Base-by-base conservation (phyloP, 2,113 vertebrate species). In the Corynorhinus townsendii region DNA sequence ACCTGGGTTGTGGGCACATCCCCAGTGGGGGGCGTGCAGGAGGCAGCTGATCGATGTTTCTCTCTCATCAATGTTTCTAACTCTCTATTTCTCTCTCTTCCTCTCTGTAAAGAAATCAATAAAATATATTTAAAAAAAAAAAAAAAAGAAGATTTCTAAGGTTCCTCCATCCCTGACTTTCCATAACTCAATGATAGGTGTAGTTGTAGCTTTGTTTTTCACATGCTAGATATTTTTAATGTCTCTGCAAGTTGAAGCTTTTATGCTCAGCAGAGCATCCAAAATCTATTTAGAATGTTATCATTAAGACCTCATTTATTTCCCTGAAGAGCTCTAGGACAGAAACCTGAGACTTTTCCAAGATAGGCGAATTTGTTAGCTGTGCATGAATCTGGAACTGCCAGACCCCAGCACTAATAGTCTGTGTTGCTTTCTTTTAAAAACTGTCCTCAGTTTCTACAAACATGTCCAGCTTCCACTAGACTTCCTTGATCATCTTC, bases 251-350 rank as follows among this genome's bases (percentile, higher is more conserved):
- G 62, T 86, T 90, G 69, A 92, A 54, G 20, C 38, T 86, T 93
- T 95, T 85, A 89, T 89, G 86, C 86, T 93, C 54, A 73, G 26
- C 40, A 80, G 59, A 93, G 54, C 40, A 91, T 83, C 86, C 19
- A 35, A 83, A 93, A 89, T 86, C 87, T 93, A 8, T 49, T 56
- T 68, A 73, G 64, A 43, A 76, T 93, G 93, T 96, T 92, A 86
- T 92, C 77, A 54, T 79, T 66, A 89, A 79, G 66, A 82, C n/a
- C 14, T 92, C 69, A 66, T 91, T 69, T 89, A 49, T 93, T 97
- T 94, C 75, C 93, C 91, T 95, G 80, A 95, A 95, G 45, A 59
- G 43, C 38, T 80, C 33, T 80, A 43, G 73, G 68, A 49, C 38
- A 93, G 84, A 93, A 89, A 92, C 85, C 77, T 69, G 56, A 94